Percentiles rank a stretch among this genome's conserved stretches.
Evolutionary conservation across 1,140 invertebrate species (phyloP).

Genomic region (Drosophila varians): DNA sequence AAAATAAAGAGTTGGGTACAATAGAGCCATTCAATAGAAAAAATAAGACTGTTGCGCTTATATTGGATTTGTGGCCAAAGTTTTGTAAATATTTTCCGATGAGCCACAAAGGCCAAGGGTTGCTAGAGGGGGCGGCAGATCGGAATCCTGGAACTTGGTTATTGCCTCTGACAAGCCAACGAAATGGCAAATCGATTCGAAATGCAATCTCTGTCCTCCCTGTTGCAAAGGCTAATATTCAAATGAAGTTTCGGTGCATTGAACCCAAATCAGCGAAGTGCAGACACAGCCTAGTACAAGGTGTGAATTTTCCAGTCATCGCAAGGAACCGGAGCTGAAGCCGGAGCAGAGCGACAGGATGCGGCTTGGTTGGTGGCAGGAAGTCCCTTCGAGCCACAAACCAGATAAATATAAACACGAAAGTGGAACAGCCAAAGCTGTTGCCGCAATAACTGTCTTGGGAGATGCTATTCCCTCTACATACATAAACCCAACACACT

Average conservation of each 20-base stretch:
- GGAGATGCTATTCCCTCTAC: conserved; percentile 30
- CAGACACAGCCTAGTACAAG: conserved; percentile 26
- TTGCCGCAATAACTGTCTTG: conserved; percentile 56
- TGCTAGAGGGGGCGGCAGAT: too few relatives aligned
- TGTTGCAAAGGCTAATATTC: conserved; percentile 49
- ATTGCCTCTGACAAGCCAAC: conserved; percentile 44
- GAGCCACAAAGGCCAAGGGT: background rate
- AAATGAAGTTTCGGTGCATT: conserved; percentile 64
- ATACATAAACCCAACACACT: conserved; percentile 7
- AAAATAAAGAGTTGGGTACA: too few relatives aligned
- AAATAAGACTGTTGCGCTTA: conserved; percentile 54
- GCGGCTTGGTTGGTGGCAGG: conserved; percentile 32
- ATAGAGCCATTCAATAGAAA: conserved; percentile 59
- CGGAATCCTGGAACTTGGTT: conserved; percentile 1
- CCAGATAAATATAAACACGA: conserved; percentile 55
- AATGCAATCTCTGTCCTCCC: conserved; percentile 45
- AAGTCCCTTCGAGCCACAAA: conserved; percentile 24
- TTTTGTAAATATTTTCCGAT: conserved; percentile 40
- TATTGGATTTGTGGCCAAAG: conserved; percentile 48
- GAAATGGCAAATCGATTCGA: conserved; percentile 64
- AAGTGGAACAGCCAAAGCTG: conserved; percentile 36
- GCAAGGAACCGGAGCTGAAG: conserved; percentile 38
- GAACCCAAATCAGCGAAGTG: conserved; percentile 35
- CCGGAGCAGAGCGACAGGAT: conserved; percentile 17
- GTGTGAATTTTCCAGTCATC: conserved; percentile 76